Percentiles rank a stretch among this genome's conserved stretches.
These are phyloP conservation scores for Xylocopa sonorina DNA, from an alignment of 1,140 invertebrate genomes.

Conservation along the genomic window DNA sequence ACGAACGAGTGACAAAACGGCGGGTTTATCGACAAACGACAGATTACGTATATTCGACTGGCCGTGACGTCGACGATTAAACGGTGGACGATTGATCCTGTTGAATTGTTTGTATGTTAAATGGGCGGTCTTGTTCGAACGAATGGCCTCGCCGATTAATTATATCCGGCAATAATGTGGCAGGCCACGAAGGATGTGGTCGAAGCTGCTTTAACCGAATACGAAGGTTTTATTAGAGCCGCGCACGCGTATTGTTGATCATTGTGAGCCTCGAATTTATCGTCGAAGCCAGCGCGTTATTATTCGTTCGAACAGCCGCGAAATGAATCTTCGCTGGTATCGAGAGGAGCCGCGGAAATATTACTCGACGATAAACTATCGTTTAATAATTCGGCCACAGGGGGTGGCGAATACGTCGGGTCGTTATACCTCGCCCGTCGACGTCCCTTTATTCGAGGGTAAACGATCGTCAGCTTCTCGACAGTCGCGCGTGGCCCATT, in stretches of 20 bases:
- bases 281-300: no score
- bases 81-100: not conserved
- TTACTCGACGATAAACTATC: not conserved
- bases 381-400: no score
- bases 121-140: not conserved
- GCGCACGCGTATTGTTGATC: no score
- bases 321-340: not conserved
- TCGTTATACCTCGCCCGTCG: not conserved
- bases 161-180: not conserved
- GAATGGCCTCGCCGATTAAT: slow-evolving; percentile 3
- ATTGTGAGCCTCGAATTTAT: not conserved
- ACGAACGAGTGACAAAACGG: not conserved
- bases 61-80: not conserved
- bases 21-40: not conserved
- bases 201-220: not conserved
- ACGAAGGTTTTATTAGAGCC: no score
- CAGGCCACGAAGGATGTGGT: no score
- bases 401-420: not conserved
- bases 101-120: slow-evolving; percentile 1
- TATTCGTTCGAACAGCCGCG: not conserved
- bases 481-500: slow-evolving; percentile 48
- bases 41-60: not conserved
- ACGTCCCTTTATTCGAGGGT: slow-evolving; percentile 11
- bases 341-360: no score
- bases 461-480: slow-evolving; percentile 34